Conservation (phyloP, 2,113 vertebrate species). For the Martes martes region DNA sequence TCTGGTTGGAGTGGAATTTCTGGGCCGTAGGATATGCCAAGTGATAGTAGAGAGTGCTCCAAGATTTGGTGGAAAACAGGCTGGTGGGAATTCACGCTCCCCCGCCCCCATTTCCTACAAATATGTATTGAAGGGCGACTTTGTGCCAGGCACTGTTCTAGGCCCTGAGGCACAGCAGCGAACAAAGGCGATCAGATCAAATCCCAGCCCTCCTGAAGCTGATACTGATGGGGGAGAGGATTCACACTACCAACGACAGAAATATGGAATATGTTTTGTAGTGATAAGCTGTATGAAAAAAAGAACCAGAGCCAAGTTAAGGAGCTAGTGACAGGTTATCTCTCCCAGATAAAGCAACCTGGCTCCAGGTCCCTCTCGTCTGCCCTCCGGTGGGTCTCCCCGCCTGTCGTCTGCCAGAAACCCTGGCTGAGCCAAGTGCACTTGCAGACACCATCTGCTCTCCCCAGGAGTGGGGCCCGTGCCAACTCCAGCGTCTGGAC, state of each 20-base stretch:
- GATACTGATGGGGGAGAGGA: not conserved
- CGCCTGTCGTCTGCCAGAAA: slow-evolving; percentile 22
- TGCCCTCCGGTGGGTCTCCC: not conserved
- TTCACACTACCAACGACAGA: not conserved
- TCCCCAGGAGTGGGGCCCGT: not conserved
- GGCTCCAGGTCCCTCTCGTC: not conserved
- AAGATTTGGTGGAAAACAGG: not conserved
- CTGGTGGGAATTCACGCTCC: not conserved
- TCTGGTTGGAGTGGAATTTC: not conserved
- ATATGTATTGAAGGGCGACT: not conserved
- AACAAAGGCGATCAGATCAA: not conserved
- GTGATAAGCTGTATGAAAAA: not conserved
- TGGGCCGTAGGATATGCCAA: not conserved
- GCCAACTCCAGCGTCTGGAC: slow-evolving; percentile 60
- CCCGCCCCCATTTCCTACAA: not conserved
- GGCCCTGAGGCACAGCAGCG: not conserved
- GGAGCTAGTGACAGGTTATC: not conserved
- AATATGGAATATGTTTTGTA: not conserved
- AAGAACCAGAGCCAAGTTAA: not conserved
- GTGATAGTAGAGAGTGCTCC: not conserved
- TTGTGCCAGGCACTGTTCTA: not conserved
- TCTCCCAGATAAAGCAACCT: not conserved
- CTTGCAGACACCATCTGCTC: slow-evolving; percentile 62
- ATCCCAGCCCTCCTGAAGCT: not conserved
- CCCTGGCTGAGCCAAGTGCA: slow-evolving; percentile 39